Evolutionary conservation across 2,797 vertebrate species (phyloP).

Genomic region (Myiotriccus ornatus): DNA sequence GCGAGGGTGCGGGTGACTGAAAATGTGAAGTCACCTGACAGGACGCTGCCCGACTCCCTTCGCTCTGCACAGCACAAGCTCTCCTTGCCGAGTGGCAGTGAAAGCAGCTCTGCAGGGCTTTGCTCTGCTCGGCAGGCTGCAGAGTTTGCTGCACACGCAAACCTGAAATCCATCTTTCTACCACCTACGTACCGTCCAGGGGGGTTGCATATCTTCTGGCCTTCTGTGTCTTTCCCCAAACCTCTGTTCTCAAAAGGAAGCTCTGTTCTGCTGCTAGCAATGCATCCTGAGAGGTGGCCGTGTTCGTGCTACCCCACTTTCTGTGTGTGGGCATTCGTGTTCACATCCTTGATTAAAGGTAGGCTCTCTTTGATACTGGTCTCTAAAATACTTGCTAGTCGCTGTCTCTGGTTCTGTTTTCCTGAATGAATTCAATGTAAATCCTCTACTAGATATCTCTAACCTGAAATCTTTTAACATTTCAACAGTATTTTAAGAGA

Average conservation of each 20-base stretch:
- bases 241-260: background rate
- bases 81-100: background rate
- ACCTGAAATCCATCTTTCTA: background rate
- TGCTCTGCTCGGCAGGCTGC: background rate
- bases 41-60: background rate
- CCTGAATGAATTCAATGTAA: background rate
- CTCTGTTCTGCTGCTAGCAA: background rate
- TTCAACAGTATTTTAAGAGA: background rate
- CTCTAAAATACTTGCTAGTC: background rate
- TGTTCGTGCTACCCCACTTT: background rate
- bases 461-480: background rate
- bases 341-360: constrained; percentile 48
- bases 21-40: constrained; percentile 40
- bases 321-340: background rate
- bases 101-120: background rate
- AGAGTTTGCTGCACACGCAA: background rate
- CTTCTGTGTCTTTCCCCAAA: background rate
- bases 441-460: background rate
- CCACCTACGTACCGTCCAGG: background rate
- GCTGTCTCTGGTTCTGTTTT: background rate
- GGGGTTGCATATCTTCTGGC: background rate
- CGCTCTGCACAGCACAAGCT: background rate
- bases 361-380: constrained; percentile 23
- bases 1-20: constrained; percentile 3
- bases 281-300: background rate